Conservation (phyloP, 2,113 vertebrate genomes). For the Pseudopodoces humilis region DNA sequence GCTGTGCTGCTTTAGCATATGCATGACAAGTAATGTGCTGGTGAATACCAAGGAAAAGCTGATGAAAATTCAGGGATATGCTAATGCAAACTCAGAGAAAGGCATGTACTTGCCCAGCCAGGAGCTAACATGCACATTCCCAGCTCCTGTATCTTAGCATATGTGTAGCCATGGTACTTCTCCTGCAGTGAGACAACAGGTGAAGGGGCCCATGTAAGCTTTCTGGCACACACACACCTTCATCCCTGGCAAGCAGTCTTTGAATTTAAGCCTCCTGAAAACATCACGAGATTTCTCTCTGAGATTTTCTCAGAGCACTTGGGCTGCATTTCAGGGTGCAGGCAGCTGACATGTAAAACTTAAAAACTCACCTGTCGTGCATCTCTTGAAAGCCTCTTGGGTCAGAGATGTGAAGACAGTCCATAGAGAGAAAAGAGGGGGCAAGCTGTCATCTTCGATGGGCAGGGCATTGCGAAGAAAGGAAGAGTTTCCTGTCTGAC, state of each 20-base stretch:
- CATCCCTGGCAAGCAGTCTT: not conserved
- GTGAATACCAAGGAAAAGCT: not conserved
- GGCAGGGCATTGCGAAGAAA: not conserved
- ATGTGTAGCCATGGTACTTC: not conserved
- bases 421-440: not conserved
- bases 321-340: not conserved
- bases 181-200: not conserved
- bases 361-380: not conserved
- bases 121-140: not conserved
- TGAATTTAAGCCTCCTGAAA: not conserved
- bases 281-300: not conserved
- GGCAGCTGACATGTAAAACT: not conserved
- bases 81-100: not conserved
- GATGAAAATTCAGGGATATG: not conserved
- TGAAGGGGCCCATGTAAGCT: not conserved
- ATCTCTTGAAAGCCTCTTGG: not conserved
- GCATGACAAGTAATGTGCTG: not conserved
- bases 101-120: not conserved
- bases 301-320: not conserved
- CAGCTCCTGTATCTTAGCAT: not conserved
- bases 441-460: not conserved
- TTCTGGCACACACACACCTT: fast-evolving
- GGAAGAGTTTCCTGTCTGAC: not conserved
- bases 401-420: not conserved
- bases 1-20: not conserved